These are phyloP conservation scores for Tragelaphus imberbis DNA, from an alignment of 2,113 vertebrate species.

Conservation along the genomic window DNA sequence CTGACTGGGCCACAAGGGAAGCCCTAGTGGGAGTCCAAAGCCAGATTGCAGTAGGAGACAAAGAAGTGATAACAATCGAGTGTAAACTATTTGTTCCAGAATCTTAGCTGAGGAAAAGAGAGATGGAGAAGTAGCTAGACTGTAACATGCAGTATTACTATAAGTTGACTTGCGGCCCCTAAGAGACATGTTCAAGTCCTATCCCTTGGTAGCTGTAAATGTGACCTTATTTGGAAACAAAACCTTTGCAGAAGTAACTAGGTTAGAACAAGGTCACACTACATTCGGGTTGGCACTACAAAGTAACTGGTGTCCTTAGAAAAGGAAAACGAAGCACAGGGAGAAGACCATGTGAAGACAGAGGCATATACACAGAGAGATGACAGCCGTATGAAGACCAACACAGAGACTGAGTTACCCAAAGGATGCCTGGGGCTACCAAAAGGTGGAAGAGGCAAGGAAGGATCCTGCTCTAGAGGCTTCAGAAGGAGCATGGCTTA, in stretches of 20 bases:
- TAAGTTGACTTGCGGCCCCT: neutral
- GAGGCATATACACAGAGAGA: neutral
- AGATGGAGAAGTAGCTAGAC: neutral
- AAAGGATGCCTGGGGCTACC: neutral
- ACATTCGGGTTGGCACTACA: neutral
- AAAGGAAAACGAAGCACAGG: neutral
- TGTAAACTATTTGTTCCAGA: neutral
- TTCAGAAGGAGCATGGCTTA: neutral
- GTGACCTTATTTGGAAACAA: neutral
- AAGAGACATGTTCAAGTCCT: neutral
- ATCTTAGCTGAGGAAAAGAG: neutral
- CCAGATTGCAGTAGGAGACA: neutral
- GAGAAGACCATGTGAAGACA: neutral
- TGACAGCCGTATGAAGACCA: neutral
- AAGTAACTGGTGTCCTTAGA: neutral
- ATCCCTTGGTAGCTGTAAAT: neutral
- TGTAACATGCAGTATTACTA: neutral
- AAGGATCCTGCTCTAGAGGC: neutral
- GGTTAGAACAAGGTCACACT: neutral
- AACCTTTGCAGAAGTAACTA: neutral
- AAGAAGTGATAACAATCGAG: neutral
- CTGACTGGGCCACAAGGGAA: neutral
- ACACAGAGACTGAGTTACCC: neutral
- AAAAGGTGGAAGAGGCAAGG: neutral
- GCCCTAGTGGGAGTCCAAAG: neutral